A percentile compares a stretch with the other conserved stretches of the same genome.
Evolutionary conservation across 2,797 vertebrate species (phyloP).

Genomic region (Oreortyx pictus): DNA sequence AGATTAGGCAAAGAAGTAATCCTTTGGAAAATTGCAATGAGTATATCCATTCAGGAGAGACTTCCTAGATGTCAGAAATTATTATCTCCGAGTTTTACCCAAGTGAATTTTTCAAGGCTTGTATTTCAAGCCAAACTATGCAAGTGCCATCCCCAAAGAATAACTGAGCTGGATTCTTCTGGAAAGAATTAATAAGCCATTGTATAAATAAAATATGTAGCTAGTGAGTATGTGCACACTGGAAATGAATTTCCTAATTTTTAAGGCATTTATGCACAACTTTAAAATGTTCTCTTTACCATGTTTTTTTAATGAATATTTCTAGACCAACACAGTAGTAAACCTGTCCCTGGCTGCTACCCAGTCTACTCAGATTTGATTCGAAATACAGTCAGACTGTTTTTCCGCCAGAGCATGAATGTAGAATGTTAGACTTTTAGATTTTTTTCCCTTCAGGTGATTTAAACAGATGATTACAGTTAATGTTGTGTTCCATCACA

Average conservation of each 20-base stretch:
- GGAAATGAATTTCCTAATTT: neutral
- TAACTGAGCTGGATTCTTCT: neutral
- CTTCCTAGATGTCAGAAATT: neutral
- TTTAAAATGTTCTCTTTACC: neutral
- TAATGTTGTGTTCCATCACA: neutral
- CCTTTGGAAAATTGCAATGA: neutral
- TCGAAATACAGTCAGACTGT: neutral
- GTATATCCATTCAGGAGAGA: neutral
- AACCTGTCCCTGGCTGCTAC: neutral
- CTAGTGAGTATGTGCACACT: neutral
- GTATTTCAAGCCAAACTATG: neutral
- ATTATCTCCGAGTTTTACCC: neutral
- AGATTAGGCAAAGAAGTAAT: neutral
- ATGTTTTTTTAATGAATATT: neutral
- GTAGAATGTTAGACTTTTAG: neutral
- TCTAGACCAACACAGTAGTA: neutral
- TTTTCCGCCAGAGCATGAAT: neutral
- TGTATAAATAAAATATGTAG: neutral
- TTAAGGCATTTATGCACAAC: neutral
- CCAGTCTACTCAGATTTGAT: neutral
- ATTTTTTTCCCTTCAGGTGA: neutral
- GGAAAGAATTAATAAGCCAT: neutral
- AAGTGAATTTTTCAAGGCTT: neutral
- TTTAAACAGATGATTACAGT: neutral
- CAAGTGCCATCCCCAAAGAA: neutral